Base-by-base conservation (phyloP, 2,113 vertebrate genomes). In the Gymnobelideus leadbeateri region DNA sequence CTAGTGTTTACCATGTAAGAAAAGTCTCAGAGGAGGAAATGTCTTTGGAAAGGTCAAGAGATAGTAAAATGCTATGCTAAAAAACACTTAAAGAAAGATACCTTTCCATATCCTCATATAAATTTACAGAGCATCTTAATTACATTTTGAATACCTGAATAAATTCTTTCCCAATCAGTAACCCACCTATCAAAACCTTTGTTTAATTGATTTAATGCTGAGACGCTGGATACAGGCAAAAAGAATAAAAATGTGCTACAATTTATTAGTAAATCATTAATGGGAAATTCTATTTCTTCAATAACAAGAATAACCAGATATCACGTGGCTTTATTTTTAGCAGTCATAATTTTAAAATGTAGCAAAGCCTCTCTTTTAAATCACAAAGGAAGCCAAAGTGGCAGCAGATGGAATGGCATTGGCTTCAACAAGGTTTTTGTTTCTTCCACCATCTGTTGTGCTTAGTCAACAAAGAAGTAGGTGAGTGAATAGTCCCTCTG, bases 271-370 rank as follows among this genome's bases (percentile, higher is more conserved):
- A 92, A 50, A 93, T n/a, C 7, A 14, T 91, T 61, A 91, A 10
- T 25, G 54, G 16, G 2, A 26, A 43, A 54, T 54, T 93, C 92
- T 31, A 52, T 91, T 24, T 51, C 26, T 16, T 92, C 61, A 1
- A 57, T 90, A 95, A 43, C n/a, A 84, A 92, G 94, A 0, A 57
- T 24, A 93, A 94, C 7, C 19, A 25, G 96, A n/a, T 91, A 93
- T 93, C 84, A 12, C 1, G 49, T 92, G 68, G 90, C 10, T 77
- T 12, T 61, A 51, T 61, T 53, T 93, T 54, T 94, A 94, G 94
- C 68, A 96, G 43, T 0, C 7, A 95, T 51, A 93, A 54, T 96
- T 94, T 97, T 94, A 37, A 96, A 92, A 3, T 96, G 26, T 91
- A 31, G 37, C 8, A 12, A 91, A 14, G 16, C 49, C 96, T 53